These are phyloP conservation scores for Phortica okadai DNA, from an alignment of 2,888 invertebrate genomes.

Conservation along the genomic window DNA sequence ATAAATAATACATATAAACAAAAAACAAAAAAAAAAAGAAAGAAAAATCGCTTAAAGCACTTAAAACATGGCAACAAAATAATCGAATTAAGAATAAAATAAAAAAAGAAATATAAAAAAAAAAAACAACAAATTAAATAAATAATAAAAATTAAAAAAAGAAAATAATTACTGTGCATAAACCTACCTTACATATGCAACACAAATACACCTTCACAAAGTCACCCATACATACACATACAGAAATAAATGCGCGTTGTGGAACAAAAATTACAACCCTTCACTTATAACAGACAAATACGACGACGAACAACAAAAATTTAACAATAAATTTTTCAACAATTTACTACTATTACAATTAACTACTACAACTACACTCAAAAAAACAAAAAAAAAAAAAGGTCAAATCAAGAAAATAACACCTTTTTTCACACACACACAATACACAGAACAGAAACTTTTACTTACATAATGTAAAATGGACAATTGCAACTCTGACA, in stretches of 20 bases:
- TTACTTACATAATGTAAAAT: too few relatives aligned
- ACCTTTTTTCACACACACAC: too few relatives aligned
- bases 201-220: not conserved
- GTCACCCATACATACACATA: not conserved
- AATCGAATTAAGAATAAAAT: not conserved
- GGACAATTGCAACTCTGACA: too few relatives aligned
- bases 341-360: not conserved
- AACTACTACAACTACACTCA: conserved; percentile 5
- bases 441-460: too few relatives aligned
- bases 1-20: not conserved
- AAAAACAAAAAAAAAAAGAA: not conserved
- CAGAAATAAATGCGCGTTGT: conserved; percentile 35
- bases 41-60: conserved; percentile 14
- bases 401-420: not conserved
- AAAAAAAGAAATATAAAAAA: not conserved
- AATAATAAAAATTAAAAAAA: not conserved
- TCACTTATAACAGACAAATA: not conserved
- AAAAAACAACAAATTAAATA: not conserved
- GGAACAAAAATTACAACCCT: conserved; percentile 26
- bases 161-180: not conserved
- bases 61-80: not conserved
- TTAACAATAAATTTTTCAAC: not conserved
- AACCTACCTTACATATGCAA: not conserved
- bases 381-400: conserved; percentile 12
- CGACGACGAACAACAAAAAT: conserved; percentile 21